Evolutionary conservation across 2,113 vertebrate genomes (phyloP).

Genomic region (Egretta garzetta): DNA sequence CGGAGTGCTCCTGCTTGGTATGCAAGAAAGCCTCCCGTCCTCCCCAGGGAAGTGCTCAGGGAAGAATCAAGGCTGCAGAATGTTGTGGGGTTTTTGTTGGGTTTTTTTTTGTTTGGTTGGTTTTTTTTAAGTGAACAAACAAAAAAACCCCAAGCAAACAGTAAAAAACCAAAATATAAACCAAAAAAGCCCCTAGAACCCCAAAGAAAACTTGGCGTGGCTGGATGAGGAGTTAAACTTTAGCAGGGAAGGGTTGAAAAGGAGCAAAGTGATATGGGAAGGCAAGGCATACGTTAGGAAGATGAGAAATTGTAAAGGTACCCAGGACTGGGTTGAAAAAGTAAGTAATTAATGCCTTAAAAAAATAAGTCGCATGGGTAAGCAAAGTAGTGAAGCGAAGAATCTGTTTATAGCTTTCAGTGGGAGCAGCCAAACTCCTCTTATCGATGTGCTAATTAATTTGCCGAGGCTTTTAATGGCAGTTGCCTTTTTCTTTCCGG

Average conservation of each 20-base stretch:
- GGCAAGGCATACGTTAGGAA: not conserved
- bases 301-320: not conserved
- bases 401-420: constrained; percentile 21
- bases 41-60: not conserved
- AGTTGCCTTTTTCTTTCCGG: not conserved
- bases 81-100: too few species aligned
- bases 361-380: not conserved
- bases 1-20: not conserved
- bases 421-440: not conserved
- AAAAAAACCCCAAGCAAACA: too few species aligned
- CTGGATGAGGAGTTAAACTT: not conserved
- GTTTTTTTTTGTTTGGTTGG: too few species aligned
- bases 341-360: not conserved
- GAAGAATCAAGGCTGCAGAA: not conserved
- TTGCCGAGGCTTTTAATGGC: not conserved
- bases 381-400: not conserved
- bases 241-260: not conserved
- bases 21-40: not conserved
- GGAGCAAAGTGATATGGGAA: not conserved
- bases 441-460: not conserved
- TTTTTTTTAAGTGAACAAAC: too few species aligned
- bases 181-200: rapidly evolving
- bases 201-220: not conserved
- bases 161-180: not conserved
- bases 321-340: not conserved